These are phyloP conservation scores for Etia nguti DNA, from an alignment of 2,113 vertebrate genomes.

Conservation along the genomic window DNA sequence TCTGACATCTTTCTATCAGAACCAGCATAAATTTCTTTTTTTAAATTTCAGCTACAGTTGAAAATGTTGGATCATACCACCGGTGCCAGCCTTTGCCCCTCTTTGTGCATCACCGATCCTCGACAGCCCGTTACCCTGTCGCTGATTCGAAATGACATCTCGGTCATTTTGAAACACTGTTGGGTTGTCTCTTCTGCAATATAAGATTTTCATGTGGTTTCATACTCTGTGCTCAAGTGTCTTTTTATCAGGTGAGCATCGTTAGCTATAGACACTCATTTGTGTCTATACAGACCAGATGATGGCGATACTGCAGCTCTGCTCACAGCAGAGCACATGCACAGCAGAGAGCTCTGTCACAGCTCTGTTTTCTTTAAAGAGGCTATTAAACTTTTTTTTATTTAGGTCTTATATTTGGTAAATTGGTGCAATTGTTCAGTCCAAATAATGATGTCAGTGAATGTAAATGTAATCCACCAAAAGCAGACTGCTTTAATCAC, in stretches of 20 bases:
- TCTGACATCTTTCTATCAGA: background rate
- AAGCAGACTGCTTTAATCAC: background rate
- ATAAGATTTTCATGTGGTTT: background rate
- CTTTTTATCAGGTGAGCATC: background rate
- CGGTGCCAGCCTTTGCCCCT: background rate
- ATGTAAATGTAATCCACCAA: background rate
- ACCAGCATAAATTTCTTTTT: background rate
- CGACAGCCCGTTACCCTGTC: background rate
- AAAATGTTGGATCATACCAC: background rate
- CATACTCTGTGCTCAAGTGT: background rate
- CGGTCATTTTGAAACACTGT: background rate
- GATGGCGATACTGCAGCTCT: background rate
- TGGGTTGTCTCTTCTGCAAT: background rate
- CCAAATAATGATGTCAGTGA: background rate
- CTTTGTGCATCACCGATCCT: background rate
- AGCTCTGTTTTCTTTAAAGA: background rate
- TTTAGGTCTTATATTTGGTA: background rate
- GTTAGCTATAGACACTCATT: background rate
- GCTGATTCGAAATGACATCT: background rate
- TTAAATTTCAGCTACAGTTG: background rate
- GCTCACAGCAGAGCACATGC: background rate
- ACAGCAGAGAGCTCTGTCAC: background rate
- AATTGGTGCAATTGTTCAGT: background rate
- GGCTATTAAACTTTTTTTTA: background rate
- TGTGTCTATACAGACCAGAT: background rate